Conservation (phyloP, 2,797 vertebrate species). For the Hirundo rustica region DNA sequence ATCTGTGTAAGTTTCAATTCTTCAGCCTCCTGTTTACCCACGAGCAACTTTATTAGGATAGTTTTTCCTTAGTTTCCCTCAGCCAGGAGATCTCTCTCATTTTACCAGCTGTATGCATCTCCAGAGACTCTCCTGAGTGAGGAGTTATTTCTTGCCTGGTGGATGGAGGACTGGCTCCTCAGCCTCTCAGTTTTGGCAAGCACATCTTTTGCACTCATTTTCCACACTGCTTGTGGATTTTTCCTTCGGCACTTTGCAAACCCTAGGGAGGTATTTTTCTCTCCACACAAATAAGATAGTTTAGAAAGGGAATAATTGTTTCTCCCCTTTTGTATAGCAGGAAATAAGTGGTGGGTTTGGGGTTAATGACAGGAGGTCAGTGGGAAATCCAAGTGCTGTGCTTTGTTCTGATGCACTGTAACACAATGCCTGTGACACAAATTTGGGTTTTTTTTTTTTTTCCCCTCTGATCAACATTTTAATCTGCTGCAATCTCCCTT, state of each 20-base stretch:
- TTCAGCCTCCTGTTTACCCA: neutral
- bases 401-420: neutral
- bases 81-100: neutral
- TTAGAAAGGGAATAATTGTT: neutral
- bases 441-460: neutral
- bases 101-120: neutral
- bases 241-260: neutral
- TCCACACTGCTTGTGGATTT: neutral
- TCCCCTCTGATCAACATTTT: neutral
- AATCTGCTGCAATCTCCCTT: neutral
- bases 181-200: neutral
- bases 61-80: neutral
- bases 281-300: neutral
- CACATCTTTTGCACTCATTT: neutral
- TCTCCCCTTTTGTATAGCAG: neutral
- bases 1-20: neutral
- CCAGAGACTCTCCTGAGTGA: neutral
- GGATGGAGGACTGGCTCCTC: neutral
- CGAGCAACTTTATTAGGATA: neutral
- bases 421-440: neutral
- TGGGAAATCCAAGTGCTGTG: neutral
- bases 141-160: neutral
- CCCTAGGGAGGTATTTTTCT: neutral
- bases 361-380: neutral
- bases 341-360: neutral